Evolutionary conservation across 2,113 vertebrate species (phyloP).

Genomic region (Melanerpes aurifrons): DNA sequence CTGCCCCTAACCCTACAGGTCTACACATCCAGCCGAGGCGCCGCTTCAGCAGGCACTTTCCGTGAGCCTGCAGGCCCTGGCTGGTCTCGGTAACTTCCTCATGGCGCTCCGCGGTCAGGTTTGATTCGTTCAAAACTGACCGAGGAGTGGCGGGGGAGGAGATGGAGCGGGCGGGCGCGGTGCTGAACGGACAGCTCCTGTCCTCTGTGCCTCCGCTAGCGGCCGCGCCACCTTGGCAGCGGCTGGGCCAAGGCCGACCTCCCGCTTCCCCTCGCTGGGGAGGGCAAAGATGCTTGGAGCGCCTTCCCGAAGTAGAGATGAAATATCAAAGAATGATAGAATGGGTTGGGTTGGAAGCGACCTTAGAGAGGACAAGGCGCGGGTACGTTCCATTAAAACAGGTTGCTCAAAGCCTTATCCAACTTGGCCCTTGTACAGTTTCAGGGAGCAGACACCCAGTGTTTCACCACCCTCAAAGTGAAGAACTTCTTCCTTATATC

Average conservation of each 20-base stretch:
- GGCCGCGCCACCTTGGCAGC: not conserved
- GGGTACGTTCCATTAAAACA: not conserved
- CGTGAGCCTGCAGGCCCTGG: not conserved
- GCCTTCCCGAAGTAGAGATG: not conserved
- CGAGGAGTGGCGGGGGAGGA: not conserved
- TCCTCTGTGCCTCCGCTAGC: too few species aligned
- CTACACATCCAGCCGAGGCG: not conserved
- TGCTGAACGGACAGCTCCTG: constrained; percentile 66
- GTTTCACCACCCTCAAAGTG: not conserved
- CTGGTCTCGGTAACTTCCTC: too few species aligned
- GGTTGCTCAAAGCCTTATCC: not conserved
- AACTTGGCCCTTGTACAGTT: not conserved
- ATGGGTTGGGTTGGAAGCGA: not conserved
- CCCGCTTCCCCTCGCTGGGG: not conserved
- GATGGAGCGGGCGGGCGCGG: not conserved
- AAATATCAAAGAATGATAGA: not conserved
- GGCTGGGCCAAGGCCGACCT: not conserved
- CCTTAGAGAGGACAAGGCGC: not conserved
- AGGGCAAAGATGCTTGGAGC: not conserved
- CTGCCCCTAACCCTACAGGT: not conserved
- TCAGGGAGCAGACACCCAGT: not conserved
- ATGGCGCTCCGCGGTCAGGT: rapidly evolving
- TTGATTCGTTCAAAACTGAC: rapidly evolving
- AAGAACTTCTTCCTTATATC: not conserved
- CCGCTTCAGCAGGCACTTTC: not conserved